Percentiles rank a stretch among this genome's conserved stretches.
These are phyloP conservation scores for Nomada fucata DNA, from an alignment of 2,888 invertebrate species.

Conservation along the genomic window DNA sequence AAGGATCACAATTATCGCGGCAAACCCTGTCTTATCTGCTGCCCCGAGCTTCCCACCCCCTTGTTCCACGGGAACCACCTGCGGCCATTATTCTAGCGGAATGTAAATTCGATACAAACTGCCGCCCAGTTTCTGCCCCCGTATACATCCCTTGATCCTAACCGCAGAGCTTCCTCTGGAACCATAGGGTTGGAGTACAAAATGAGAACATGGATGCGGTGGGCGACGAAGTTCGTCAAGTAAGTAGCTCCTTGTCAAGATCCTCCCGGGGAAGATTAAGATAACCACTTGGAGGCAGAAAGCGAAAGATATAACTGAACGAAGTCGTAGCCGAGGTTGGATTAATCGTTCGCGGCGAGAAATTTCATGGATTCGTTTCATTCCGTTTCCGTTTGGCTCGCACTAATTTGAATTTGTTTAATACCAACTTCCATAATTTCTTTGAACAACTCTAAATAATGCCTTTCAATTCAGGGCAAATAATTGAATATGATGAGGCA, in stretches of 20 bases:
- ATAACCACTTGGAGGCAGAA: constrained; percentile 31
- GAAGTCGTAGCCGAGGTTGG: background rate
- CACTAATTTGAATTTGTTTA: no score
- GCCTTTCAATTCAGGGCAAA: no score
- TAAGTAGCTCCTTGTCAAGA: constrained; percentile 50
- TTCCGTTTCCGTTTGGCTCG: background rate
- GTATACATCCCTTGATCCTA: constrained; percentile 61
- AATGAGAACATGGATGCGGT: constrained; percentile 46
- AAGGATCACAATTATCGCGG: constrained; percentile 62
- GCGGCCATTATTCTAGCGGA: constrained; percentile 66
- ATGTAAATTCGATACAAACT: constrained; percentile 74
- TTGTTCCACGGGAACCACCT: constrained; percentile 53
- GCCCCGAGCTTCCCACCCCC: constrained; percentile 23
- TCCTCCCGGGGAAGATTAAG: constrained; percentile 43
- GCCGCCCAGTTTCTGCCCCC: constrained; percentile 62
- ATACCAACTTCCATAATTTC: no score
- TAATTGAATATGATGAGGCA: background rate
- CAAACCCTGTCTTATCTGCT: constrained; percentile 57
- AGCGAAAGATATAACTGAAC: constrained; percentile 1
- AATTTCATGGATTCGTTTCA: background rate
- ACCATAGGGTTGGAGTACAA: constrained; percentile 8
- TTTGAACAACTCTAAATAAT: no score
- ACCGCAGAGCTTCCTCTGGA: constrained; percentile 30
- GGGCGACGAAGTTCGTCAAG: constrained; percentile 55
- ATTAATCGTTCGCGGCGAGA: background rate